These are phyloP conservation scores for Ganaspis brasiliensis DNA, from an alignment of 2,888 invertebrate genomes.

Conservation along the genomic window DNA sequence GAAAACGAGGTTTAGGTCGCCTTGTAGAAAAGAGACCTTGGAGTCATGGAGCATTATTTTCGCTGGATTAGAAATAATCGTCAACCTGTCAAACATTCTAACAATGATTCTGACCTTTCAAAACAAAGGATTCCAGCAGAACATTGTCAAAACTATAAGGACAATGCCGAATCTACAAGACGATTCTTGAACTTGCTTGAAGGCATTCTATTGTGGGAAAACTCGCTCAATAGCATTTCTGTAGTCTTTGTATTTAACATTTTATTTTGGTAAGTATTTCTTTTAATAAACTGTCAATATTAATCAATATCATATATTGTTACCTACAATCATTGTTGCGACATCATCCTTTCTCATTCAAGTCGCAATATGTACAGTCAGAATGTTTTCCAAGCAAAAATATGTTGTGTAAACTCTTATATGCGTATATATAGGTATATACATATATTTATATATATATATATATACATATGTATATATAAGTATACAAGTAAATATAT, in stretches of 20 bases:
- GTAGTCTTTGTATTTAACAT: slow-evolving; percentile 74
- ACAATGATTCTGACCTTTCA: slow-evolving; percentile 3
- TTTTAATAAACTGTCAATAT: not conserved
- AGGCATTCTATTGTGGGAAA: slow-evolving; percentile 75
- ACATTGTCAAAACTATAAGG: slow-evolving; percentile 46
- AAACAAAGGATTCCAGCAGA: slow-evolving; percentile 10
- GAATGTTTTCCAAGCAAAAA: not conserved
- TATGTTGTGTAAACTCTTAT: not conserved
- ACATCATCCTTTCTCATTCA: slow-evolving; percentile 1
- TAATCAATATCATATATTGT: not conserved
- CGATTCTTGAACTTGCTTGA: slow-evolving; percentile 69
- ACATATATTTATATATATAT: not conserved
- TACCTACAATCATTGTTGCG: slow-evolving; percentile 5
- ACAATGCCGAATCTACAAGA: slow-evolving; percentile 50
- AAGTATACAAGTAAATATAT: too few relatives aligned
- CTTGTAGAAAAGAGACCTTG: slow-evolving; percentile 47
- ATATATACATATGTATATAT: not conserved
- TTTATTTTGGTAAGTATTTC: slow-evolving; percentile 74
- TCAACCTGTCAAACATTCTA: slow-evolving; percentile 51
- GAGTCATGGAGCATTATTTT: slow-evolving; percentile 67
- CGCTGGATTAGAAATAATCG: slow-evolving; percentile 55
- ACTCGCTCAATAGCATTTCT: slow-evolving; percentile 73
- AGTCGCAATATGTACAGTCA: not conserved
- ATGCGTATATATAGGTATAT: not conserved
- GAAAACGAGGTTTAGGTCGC: slow-evolving; percentile 46